Evolutionary conservation across 2,113 vertebrate genomes (phyloP).

Genomic region (Pogonocichla stellata): DNA sequence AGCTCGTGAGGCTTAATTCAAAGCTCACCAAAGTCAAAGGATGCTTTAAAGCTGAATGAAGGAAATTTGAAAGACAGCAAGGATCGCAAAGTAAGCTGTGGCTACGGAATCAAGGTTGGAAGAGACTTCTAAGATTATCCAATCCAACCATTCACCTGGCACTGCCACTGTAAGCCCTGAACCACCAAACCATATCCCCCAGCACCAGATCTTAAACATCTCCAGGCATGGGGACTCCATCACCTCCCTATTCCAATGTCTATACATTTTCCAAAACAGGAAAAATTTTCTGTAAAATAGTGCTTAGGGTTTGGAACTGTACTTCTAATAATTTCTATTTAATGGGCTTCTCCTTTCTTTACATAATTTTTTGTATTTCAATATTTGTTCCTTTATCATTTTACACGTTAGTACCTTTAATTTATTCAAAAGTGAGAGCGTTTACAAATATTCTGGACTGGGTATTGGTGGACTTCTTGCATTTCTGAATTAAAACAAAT

Average conservation of each 20-base stretch:
- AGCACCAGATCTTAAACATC: neutral
- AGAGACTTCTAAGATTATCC: neutral
- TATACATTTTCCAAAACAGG: neutral
- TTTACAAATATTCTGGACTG: neutral
- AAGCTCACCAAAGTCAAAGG: neutral
- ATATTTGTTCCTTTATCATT: neutral
- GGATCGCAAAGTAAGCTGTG: neutral
- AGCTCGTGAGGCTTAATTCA: neutral
- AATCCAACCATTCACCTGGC: rapidly evolving
- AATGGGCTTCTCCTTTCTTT: neutral
- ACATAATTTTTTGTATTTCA: neutral
- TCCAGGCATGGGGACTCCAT: no score
- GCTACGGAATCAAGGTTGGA: neutral
- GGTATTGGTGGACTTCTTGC: neutral
- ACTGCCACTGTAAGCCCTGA: neutral
- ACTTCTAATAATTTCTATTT: neutral
- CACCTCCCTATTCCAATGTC: neutral
- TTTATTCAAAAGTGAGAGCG: neutral
- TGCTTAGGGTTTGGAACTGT: neutral
- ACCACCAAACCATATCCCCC: neutral
- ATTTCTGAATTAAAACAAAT: neutral
- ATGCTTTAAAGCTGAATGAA: neutral
- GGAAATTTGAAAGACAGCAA: neutral
- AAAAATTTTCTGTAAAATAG: neutral
- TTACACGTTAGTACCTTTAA: neutral